Conservation (phyloP, 2,888 invertebrate genomes). For the Pterostichus niger region DNA sequence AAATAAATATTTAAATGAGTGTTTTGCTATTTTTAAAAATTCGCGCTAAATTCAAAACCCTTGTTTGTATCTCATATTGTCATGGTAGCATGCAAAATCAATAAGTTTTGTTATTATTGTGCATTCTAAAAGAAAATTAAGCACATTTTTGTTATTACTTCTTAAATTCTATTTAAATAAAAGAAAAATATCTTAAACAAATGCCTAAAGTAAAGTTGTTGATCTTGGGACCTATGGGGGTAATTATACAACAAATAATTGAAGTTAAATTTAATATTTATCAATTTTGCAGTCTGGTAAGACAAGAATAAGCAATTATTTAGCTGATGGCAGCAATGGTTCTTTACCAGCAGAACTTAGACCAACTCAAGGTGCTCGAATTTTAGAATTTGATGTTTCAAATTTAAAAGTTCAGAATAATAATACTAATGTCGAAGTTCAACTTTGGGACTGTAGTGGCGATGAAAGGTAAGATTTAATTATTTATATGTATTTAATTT, state of each 20-base stretch:
- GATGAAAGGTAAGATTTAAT: conserved; percentile 70
- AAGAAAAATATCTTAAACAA: neutral
- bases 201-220: conserved; percentile 70
- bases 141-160: no score
- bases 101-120: no score
- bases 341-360: conserved; percentile 70
- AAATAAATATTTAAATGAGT: no score
- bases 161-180: no score
- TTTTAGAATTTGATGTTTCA: conserved; percentile 71
- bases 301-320: conserved; percentile 70
- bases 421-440: conserved; percentile 70
- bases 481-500: neutral
- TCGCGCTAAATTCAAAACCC: no score
- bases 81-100: no score
- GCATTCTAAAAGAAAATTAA: no score
- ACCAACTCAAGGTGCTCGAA: conserved; percentile 70
- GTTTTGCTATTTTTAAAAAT: no score
- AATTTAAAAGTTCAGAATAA: conserved; percentile 70
- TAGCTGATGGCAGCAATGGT: conserved; percentile 70
- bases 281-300: conserved; percentile 70
- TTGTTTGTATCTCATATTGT: no score
- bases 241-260: conserved; percentile 61
- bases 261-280: conserved; percentile 1
- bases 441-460: conserved; percentile 72
- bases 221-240: conserved; percentile 70